Evolutionary conservation across 2,113 vertebrate species (phyloP).

Genomic region (Dipodomys stephensi): DNA sequence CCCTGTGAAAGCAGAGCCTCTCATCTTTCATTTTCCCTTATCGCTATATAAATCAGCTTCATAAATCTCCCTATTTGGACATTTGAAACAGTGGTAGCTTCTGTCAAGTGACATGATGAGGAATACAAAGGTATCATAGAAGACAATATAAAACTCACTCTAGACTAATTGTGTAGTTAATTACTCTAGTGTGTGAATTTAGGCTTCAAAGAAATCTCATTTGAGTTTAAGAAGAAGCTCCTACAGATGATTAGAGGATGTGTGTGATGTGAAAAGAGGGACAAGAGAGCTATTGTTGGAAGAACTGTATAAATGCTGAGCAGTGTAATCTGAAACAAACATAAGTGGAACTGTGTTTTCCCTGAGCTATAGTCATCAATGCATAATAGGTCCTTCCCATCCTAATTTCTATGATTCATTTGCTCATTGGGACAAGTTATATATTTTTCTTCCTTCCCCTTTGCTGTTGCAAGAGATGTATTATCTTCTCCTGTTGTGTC

Average conservation of each 20-base stretch:
- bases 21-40: neutral
- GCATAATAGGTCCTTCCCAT: constrained; percentile 43
- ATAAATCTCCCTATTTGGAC: constrained; percentile 58
- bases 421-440: constrained; percentile 33
- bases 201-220: constrained; percentile 67
- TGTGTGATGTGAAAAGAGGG: constrained; percentile 16
- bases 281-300: constrained; percentile 54
- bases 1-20: constrained; percentile 19
- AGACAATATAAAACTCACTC: constrained; percentile 66
- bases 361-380: constrained; percentile 33
- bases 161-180: constrained; percentile 74
- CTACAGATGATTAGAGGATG: constrained; percentile 55
- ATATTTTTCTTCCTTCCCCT: constrained; percentile 34
- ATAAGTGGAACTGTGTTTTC: neutral
- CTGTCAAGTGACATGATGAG: constrained; percentile 48
- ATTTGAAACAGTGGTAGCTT: constrained; percentile 64
- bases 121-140: constrained; percentile 55
- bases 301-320: constrained; percentile 59
- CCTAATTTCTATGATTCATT: constrained; percentile 65
- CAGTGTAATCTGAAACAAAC: constrained; percentile 63
- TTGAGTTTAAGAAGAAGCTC: constrained; percentile 35
- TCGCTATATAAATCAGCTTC: constrained; percentile 38
- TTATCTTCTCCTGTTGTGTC: constrained; percentile 35
- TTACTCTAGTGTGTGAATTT: constrained; percentile 73
- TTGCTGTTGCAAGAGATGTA: constrained; percentile 42